Evolutionary conservation across 2,797 vertebrate species (phyloP).

Genomic region (Acrossocheilus wenchowensis): DNA sequence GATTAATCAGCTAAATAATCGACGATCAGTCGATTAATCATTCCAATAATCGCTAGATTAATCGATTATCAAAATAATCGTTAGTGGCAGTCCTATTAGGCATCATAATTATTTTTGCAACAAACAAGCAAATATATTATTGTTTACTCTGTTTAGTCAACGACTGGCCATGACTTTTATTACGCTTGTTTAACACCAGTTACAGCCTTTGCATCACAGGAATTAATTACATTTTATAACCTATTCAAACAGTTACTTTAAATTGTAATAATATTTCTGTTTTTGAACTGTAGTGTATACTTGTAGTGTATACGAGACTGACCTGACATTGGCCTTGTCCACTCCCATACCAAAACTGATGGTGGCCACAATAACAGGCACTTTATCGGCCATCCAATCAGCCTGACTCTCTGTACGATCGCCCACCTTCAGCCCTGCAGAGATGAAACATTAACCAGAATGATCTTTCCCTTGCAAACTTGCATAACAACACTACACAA

Average conservation of each 20-base stretch:
- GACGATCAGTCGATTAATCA: no score
- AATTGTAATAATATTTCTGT: not conserved
- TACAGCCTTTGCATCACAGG: not conserved
- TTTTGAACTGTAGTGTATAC: not conserved
- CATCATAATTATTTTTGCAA: no score
- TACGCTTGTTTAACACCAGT: not conserved
- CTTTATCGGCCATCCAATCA: constrained; percentile 94
- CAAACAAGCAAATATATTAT: no score
- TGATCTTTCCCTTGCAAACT: not conserved
- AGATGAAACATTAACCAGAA: not conserved
- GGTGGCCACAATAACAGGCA: constrained; percentile 94
- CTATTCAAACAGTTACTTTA: not conserved
- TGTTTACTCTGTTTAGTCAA: no score
- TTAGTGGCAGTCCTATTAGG: no score
- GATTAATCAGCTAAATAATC: no score
- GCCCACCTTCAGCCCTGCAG: constrained; percentile 84
- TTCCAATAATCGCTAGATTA: no score
- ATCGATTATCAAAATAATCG: no score
- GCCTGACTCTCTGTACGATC: constrained; percentile 88
- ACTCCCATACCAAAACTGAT: constrained; percentile 99
- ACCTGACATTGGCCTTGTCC: constrained; percentile 97
- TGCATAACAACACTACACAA: not conserved
- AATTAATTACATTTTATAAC: no score
- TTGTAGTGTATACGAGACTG: constrained; percentile 8
- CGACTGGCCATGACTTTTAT: not conserved